A percentile compares a stretch with the other conserved stretches of the same genome.
Conservation (phyloP, 1,140 invertebrate genomes). For the Anastatus disparis region DNA sequence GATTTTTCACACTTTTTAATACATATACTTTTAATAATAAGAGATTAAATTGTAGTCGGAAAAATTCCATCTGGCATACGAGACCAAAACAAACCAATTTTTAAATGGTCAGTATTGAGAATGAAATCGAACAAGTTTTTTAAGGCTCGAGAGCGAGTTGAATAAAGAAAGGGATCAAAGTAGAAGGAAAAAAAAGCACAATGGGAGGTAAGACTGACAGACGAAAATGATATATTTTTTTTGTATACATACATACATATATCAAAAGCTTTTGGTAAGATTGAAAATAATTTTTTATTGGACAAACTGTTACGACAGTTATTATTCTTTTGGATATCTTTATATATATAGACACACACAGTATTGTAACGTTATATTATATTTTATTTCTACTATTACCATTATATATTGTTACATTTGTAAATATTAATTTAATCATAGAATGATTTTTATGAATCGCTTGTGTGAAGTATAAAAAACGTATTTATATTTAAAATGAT, state of each 20-base stretch:
- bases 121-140: constrained; percentile 27
- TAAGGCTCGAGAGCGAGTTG: not conserved
- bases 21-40: too few relatives aligned
- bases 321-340: not conserved
- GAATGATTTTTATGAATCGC: too few relatives aligned
- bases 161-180: constrained; percentile 28
- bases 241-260: not conserved
- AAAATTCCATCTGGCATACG: constrained; percentile 16
- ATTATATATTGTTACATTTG: too few relatives aligned
- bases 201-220: not conserved
- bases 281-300: not conserved
- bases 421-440: too few relatives aligned
- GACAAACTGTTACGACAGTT: not conserved
- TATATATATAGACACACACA: too few relatives aligned
- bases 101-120: constrained; percentile 19
- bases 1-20: not conserved
- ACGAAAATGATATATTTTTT: constrained; percentile 34
- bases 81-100: not conserved
- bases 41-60: too few relatives aligned
- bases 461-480: too few relatives aligned
- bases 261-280: not conserved
- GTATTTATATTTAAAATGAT: too few relatives aligned
- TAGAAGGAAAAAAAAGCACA: constrained; percentile 25
- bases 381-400: too few relatives aligned
- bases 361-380: too few relatives aligned